Base-by-base conservation (phyloP, 2,113 vertebrate genomes). In the Acanthochromis polyacanthus region DNA sequence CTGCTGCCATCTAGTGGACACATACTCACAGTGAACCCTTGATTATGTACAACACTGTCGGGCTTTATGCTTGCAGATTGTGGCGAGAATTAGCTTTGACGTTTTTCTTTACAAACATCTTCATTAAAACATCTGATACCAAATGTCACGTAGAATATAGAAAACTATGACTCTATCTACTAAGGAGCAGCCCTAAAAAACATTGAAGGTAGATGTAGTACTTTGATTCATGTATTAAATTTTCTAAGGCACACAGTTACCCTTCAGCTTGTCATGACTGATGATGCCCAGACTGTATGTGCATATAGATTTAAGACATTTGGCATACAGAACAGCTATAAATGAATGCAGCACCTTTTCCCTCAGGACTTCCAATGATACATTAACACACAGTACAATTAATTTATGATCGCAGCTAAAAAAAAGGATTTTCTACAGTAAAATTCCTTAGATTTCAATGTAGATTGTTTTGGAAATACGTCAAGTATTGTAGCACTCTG, bases 1-100 rank as follows among this genome's bases (percentile, higher is more conserved):
- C 63, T 91, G 83, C 88, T 89, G 45, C 84, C 91, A 89, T 84
- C 93, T 92, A 82, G 88, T 92, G 93, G 88, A 4, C 40, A 3
- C 2, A 23, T 1, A 1, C 15, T 61, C 53, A 65, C 38, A 67
- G 52, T 84, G 79, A 74, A 16, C 4, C 17, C 0, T 43, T 7
- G 4, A 10, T 4, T 36, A n/a, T 48, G 17, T 1, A 38, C 4
- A 46, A 4, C 5, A 19, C 28, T 14, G 3, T 0, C 2, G 19
- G n/a, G 0, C 11, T n/a, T 16, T 17, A 11, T 23, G 52, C 30
- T 23, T 12, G 0, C 36, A 16, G 4, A 40, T 23, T 7, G 3
- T n/a, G n/a, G n/a, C n/a, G n/a, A n/a, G 2, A 19, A 30, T 57
- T 0, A 14, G 12, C 20, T 2, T 11, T 19, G 28, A 0, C 1